A percentile compares a stretch with the other conserved stretches of the same genome.
phyloP scores from a whole-genome alignment of 2,888 invertebrate genomes.

The Boloria selene region DNA sequence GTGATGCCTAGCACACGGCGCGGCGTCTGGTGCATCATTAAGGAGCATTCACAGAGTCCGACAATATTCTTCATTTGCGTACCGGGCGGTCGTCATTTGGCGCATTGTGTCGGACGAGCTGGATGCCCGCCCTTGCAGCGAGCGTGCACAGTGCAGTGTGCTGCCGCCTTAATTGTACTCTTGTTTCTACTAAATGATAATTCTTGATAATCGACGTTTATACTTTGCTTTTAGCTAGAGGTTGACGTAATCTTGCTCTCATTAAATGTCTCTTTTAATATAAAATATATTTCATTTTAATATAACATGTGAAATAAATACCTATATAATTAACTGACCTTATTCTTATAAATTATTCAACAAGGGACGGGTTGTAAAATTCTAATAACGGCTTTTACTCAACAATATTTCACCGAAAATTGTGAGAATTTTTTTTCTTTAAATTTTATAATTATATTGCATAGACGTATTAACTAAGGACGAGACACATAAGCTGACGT shows the following conservation, averaged over 20 bases:
- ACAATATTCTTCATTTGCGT: conserved; percentile 83
- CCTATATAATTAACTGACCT: too few species aligned
- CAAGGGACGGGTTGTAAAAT: too few species aligned
- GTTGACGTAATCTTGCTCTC: conserved; percentile 6
- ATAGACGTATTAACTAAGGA: too few species aligned
- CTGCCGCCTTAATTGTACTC: conserved; percentile 75
- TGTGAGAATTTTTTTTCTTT: too few species aligned
- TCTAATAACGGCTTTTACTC: too few species aligned
- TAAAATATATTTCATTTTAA: too few species aligned
- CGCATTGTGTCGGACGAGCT: conserved; percentile 68
- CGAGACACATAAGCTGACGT: too few species aligned
- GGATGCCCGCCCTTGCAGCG: conserved; percentile 61
- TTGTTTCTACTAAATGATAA: conserved; percentile 58
- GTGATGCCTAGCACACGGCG: conserved; percentile 57
- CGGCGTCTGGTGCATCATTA: conserved; percentile 68
- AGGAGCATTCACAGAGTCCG: conserved; percentile 78
- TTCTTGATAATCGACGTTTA: conserved; percentile 23
- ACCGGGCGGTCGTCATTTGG: conserved; percentile 75
- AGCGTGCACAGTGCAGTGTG: conserved; percentile 58
- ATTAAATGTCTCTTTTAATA: conserved; percentile 2
- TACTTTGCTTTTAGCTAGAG: conserved; percentile 9
- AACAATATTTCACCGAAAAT: too few species aligned
- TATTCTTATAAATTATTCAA: too few species aligned
- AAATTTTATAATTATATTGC: too few species aligned
- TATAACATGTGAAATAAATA: too few species aligned